A percentile compares a stretch with the other conserved stretches of the same genome.
These are phyloP conservation scores for Ormyrus thymus DNA, from an alignment of 2,888 invertebrate genomes.

Conservation along the genomic window DNA sequence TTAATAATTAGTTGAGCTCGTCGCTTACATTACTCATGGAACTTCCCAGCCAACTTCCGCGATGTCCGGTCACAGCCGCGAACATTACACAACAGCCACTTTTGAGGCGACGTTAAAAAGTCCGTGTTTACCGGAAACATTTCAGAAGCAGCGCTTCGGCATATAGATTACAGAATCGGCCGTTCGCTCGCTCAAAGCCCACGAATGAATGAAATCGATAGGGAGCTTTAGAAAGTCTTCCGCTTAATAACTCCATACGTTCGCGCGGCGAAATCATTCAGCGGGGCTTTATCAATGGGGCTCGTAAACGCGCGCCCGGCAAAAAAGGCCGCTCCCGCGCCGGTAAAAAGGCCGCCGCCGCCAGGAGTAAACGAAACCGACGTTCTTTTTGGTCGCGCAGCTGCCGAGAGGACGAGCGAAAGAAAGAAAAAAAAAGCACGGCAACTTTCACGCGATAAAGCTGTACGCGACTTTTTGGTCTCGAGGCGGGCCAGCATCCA, in stretches of 20 bases:
- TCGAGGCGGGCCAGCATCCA: neutral
- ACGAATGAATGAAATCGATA: constrained; percentile 30
- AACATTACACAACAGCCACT: constrained; percentile 35
- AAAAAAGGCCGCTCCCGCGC: constrained; percentile 4
- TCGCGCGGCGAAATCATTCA: constrained; percentile 15
- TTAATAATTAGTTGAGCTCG: constrained; percentile 34
- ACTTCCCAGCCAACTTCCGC: constrained; percentile 14
- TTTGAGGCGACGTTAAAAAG: constrained; percentile 7
- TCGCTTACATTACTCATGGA: constrained; percentile 20
- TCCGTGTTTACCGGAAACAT: constrained; percentile 31
- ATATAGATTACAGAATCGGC: constrained; percentile 7
- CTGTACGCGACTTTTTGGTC: constrained; percentile 25
- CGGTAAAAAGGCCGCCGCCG: constrained; percentile 5
- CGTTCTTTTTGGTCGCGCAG: constrained; percentile 21
- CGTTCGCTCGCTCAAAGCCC: neutral
- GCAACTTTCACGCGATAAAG: constrained; percentile 51
- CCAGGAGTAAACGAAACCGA: constrained; percentile 39
- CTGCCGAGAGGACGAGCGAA: neutral
- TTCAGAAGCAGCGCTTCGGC: constrained; percentile 13
- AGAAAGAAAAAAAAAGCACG: constrained; percentile 16
- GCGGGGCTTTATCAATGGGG: constrained; percentile 5
- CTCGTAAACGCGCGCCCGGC: neutral
- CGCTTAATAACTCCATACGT: constrained; percentile 21
- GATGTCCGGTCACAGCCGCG: neutral
- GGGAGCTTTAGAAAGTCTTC: constrained; percentile 43